phyloP scores from a whole-genome alignment of 2,888 invertebrate species.

The Masnerella sp. region DNA sequence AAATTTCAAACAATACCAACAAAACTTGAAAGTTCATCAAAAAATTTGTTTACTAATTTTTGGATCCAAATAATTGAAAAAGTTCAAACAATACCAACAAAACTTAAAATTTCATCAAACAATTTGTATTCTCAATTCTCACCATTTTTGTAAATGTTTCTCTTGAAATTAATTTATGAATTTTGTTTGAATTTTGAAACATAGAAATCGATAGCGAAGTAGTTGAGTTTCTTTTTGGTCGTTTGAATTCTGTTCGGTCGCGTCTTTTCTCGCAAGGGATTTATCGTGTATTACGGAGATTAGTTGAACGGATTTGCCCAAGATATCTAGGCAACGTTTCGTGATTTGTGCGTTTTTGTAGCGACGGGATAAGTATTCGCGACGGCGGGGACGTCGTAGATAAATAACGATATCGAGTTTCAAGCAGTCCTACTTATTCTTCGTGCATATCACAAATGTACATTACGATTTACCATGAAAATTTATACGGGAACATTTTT shows the following conservation, averaged over 20 bases:
- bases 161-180: constrained; percentile 14
- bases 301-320: constrained; percentile 24
- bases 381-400: neutral
- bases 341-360: constrained; percentile 30
- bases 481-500: neutral
- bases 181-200: constrained; percentile 12
- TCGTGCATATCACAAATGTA: neutral
- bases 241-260: no score
- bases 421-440: constrained; percentile 7
- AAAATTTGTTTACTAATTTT: no score
- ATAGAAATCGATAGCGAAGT: constrained; percentile 19
- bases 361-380: constrained; percentile 16
- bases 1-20: no score
- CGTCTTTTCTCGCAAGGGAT: constrained; percentile 18
- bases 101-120: no score
- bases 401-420: constrained; percentile 17
- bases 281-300: constrained; percentile 37
- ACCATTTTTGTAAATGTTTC: neutral
- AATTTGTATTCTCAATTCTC: no score
- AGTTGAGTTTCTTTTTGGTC: constrained; percentile 31
- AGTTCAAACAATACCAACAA: no score
- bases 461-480: neutral
- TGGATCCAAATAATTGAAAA: no score
- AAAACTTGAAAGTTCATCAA: no score
- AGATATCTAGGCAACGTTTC: constrained; percentile 3